These are phyloP conservation scores for Oncorhynchus gorbuscha DNA, from an alignment of 2,113 vertebrate species.

Conservation along the genomic window DNA sequence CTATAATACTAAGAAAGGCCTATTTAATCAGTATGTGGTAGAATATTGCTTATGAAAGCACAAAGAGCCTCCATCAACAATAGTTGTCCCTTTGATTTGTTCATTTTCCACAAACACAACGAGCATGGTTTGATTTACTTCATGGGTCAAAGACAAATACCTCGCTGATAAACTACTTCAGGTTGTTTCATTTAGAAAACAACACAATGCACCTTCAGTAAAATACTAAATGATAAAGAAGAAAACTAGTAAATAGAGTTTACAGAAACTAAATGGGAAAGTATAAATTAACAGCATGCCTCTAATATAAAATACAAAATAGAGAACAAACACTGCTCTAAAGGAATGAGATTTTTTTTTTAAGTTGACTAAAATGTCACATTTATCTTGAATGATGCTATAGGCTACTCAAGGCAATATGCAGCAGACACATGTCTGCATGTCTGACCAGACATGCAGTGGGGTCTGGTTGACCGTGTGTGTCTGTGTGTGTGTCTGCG, in stretches of 20 bases:
- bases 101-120: neutral
- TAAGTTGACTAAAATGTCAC: neutral
- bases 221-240: neutral
- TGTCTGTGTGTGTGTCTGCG: too few species aligned
- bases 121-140: neutral
- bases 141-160: neutral
- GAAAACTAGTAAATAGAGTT: neutral
- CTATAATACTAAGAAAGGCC: neutral
- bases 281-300: neutral
- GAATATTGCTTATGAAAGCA: neutral
- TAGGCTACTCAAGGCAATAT: neutral
- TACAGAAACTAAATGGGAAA: neutral
- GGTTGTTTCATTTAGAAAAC: neutral
- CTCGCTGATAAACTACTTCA: neutral
- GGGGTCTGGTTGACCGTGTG: neutral
- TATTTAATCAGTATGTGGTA: neutral
- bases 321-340: neutral
- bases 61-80: neutral
- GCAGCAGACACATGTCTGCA: neutral
- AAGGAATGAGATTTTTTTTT: neutral
- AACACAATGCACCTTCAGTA: neutral
- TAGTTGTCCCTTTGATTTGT: neutral
- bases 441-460: constrained; percentile 9
- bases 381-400: neutral
- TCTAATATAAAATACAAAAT: neutral